Conservation (phyloP, 2,113 vertebrate genomes). For the Cricetomys ansorgei region DNA sequence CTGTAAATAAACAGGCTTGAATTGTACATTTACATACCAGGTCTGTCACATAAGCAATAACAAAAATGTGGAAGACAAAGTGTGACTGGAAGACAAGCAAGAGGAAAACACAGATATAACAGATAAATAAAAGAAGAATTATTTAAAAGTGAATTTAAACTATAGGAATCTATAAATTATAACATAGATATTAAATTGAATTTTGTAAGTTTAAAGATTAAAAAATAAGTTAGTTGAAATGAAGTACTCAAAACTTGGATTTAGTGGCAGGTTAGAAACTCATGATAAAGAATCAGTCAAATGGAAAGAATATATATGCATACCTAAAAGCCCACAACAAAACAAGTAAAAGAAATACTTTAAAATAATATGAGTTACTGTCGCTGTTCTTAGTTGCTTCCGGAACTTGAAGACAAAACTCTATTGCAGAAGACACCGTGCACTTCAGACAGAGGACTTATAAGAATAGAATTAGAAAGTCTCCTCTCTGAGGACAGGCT, state of each 20-base stretch:
- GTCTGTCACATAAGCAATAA: neutral
- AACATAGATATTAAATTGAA: neutral
- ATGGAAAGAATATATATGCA: neutral
- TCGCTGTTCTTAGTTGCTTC: neutral
- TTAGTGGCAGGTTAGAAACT: neutral
- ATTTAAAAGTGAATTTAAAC: neutral
- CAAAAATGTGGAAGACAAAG: neutral
- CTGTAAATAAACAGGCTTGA: neutral
- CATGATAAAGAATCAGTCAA: neutral
- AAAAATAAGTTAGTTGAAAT: neutral
- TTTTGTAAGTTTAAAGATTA: neutral
- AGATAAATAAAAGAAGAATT: neutral
- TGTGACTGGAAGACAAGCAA: neutral
- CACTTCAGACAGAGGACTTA: neutral
- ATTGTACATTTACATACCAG: neutral
- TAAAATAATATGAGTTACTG: neutral
- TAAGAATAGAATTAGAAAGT: neutral
- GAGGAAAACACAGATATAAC: neutral
- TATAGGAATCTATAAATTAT: neutral
- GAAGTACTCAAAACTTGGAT: neutral
- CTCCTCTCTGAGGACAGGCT: neutral
- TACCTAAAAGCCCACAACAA: neutral
- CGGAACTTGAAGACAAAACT: neutral
- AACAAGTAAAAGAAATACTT: neutral
- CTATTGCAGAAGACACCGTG: neutral